Percentiles rank a stretch among this genome's conserved stretches.
phyloP scores from a whole-genome alignment of 2,888 invertebrate genomes.

The Coleophora deauratella region DNA sequence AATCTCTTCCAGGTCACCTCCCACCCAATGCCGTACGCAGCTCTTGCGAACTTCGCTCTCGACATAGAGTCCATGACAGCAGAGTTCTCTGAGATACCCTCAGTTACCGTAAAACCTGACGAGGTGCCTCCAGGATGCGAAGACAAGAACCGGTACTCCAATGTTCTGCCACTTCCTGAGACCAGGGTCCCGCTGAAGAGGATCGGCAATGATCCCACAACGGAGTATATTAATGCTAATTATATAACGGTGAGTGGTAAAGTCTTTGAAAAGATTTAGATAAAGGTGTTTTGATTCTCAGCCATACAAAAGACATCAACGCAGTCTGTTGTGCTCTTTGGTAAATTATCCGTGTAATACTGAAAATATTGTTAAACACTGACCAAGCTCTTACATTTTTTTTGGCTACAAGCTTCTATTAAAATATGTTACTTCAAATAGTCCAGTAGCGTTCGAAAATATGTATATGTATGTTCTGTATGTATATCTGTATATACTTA shows the following conservation, averaged over 20 bases:
- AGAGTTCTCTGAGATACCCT: conserved; percentile 88
- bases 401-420: too few relatives aligned
- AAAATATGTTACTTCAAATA: too few relatives aligned
- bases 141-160: conserved; percentile 92
- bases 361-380: too few relatives aligned
- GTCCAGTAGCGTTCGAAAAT: too few relatives aligned
- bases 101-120: conserved; percentile 83
- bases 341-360: too few relatives aligned
- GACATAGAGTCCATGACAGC: conserved; percentile 82
- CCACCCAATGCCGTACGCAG: conserved; percentile 85
- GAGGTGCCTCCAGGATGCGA: conserved; percentile 92
- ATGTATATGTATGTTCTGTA: too few relatives aligned
- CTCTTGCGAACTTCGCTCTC: conserved; percentile 81
- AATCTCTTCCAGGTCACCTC: conserved; percentile 69
- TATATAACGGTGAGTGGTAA: conserved; percentile 85
- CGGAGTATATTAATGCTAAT: conserved; percentile 96
- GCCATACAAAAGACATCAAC: too few relatives aligned
- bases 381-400: too few relatives aligned
- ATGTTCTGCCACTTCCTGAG: conserved; percentile 95
- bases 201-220: conserved; percentile 82
- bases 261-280: neutral
- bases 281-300: too few relatives aligned
- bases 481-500: too few relatives aligned
- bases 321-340: too few relatives aligned
- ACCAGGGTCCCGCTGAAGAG: conserved; percentile 86